Conservation (phyloP, 1,140 invertebrate genomes). For the Apolygus lucorum region DNA sequence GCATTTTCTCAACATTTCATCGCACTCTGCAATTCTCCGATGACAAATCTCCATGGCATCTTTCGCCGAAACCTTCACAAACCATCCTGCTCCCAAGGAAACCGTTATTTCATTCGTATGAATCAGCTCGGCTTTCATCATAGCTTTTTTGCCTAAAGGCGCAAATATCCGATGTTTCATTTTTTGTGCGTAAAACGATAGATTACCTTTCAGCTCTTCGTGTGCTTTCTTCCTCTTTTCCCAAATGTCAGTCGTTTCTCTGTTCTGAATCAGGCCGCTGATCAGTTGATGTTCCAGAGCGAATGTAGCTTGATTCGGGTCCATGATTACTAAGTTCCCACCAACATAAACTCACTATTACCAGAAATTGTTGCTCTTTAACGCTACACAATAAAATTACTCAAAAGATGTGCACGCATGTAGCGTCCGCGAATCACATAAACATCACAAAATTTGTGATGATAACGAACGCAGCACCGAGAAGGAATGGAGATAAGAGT, state of each 20-base stretch:
- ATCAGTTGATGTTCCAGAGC: background rate
- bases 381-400: too few species aligned
- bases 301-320: background rate
- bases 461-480: too few species aligned
- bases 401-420: too few species aligned
- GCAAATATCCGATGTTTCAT: conserved; percentile 47
- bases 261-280: background rate
- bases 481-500: too few species aligned
- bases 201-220: conserved; percentile 24
- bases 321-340: too few species aligned
- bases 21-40: conserved; percentile 47
- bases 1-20: conserved; percentile 43
- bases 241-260: background rate
- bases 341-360: too few species aligned
- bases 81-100: conserved; percentile 59
- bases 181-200: conserved; percentile 26
- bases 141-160: conserved; percentile 53
- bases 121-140: conserved; percentile 56
- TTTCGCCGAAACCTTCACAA: conserved; percentile 55
- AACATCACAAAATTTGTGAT: too few species aligned
- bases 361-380: too few species aligned
- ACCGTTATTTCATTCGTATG: conserved; percentile 66
- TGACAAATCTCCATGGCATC: conserved; percentile 54
- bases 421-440: too few species aligned
- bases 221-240: conserved; percentile 27